Conservation (phyloP, 2,113 vertebrate genomes). For the Grantiella picta region DNA sequence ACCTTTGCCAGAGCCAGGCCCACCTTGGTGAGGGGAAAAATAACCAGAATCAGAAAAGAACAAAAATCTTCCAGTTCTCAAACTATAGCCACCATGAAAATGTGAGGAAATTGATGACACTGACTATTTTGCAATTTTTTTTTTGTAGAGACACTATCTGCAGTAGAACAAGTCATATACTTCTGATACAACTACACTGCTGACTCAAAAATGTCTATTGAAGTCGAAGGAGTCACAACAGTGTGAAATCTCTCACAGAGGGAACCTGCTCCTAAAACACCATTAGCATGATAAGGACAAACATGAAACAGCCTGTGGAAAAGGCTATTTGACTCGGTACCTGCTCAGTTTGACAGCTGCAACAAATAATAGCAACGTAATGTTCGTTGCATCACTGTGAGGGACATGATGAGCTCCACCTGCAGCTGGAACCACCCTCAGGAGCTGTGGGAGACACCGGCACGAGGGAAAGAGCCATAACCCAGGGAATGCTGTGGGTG, state of each 20-base stretch:
- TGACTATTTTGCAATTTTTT: background rate
- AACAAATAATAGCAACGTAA: background rate
- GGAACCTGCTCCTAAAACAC: background rate
- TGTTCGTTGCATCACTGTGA: background rate
- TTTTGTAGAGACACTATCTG: background rate
- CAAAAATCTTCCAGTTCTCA: background rate
- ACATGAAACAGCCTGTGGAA: background rate
- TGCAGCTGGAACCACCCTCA: no score
- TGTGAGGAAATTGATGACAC: background rate
- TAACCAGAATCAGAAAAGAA: background rate
- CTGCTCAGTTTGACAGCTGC: background rate
- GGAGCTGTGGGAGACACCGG: rapidly evolving
- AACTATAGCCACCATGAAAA: background rate
- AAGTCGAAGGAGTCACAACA: background rate
- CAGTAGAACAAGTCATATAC: background rate
- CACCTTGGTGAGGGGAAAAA: slow-evolving; percentile 73
- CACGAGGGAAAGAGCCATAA: rapidly evolving
- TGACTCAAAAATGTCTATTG: background rate
- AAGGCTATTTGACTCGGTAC: background rate
- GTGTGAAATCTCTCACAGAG: background rate
- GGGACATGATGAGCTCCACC: background rate
- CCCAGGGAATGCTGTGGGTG: rapidly evolving
- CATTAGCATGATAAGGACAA: background rate
- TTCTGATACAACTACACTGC: background rate
- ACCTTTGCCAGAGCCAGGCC: slow-evolving; percentile 89